phyloP scores from a whole-genome alignment of 2,113 vertebrate species.

The Ranitomeya imitator region DNA sequence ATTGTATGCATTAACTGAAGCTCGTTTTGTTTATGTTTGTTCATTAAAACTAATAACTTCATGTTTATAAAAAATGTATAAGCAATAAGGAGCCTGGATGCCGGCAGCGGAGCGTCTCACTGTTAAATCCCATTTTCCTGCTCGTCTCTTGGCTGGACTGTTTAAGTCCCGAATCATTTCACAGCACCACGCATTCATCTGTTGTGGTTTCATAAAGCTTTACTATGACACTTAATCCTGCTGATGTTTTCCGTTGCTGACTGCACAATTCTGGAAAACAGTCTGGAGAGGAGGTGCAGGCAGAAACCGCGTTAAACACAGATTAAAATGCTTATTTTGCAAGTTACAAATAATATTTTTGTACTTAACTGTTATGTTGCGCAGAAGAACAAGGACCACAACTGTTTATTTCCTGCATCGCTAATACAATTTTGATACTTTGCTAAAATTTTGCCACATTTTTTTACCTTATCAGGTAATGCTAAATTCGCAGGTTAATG shows the following conservation, averaged over 20 bases:
- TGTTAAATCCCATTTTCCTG: not conserved
- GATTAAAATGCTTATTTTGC: constrained; percentile 12
- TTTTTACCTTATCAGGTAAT: no score
- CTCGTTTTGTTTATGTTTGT: constrained; percentile 5
- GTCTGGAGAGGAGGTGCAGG: not conserved
- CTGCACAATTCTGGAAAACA: constrained; percentile 29
- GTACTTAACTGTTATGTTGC: not conserved
- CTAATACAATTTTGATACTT: not conserved
- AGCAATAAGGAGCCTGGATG: not conserved
- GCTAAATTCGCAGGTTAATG: no score
- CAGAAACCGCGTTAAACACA: not conserved
- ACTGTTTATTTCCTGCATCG: not conserved
- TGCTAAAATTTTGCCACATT: no score
- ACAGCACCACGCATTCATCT: constrained; percentile 8
- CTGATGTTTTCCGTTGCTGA: constrained; percentile 33
- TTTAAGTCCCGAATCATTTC: constrained; percentile 1
- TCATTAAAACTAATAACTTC: constrained; percentile 3
- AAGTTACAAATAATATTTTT: not conserved
- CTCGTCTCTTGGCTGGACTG: constrained; percentile 1
- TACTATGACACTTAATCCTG: constrained; percentile 34
- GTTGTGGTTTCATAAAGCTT: constrained; percentile 30
- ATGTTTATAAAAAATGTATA: not conserved
- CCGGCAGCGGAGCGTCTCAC: not conserved
- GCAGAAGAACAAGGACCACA: not conserved
- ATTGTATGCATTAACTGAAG: not conserved